These are phyloP conservation scores for Blennius ocellaris DNA, from an alignment of 2,113 vertebrate species.

Conservation along the genomic window DNA sequence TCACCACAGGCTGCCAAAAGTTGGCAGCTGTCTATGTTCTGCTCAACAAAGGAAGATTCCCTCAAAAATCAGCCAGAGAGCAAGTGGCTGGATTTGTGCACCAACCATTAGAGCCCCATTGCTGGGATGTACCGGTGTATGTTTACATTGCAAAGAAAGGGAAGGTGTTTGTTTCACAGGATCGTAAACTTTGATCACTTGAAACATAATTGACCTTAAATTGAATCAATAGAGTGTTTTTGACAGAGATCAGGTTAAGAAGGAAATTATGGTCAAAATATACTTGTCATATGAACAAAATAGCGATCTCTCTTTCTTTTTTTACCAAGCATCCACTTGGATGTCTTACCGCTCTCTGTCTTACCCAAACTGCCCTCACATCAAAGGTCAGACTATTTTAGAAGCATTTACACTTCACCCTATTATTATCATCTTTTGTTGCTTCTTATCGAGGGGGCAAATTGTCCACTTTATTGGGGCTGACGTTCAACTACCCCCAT, in stretches of 20 bases:
- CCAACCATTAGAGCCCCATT: constrained; percentile 38
- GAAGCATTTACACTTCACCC: neutral
- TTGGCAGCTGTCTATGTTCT: constrained; percentile 52
- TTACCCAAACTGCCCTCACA: constrained; percentile 13
- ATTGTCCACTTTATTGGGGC: constrained; percentile 62
- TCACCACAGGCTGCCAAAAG: constrained; percentile 61
- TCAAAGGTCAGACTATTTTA: constrained; percentile 14
- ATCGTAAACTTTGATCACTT: neutral
- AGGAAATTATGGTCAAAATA: constrained; percentile 18
- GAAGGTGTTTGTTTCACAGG: neutral
- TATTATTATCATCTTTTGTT: constrained; percentile 26
- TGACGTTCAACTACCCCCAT: constrained; percentile 74
- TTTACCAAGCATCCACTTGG: constrained; percentile 1
- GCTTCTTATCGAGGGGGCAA: constrained; percentile 49
- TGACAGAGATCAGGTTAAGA: neutral
- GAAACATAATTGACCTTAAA: neutral
- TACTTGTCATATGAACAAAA: constrained; percentile 18
- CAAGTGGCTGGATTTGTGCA: constrained; percentile 34
- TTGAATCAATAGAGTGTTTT: neutral
- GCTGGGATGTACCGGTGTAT: neutral
- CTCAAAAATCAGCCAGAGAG: constrained; percentile 53
- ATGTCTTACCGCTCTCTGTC: too few relatives aligned
- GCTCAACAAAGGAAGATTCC: constrained; percentile 56
- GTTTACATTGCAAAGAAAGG: neutral
- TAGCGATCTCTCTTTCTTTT: neutral